Evolutionary conservation across 2,113 vertebrate genomes (phyloP).

Genomic region (Grammomys dolichurus): DNA sequence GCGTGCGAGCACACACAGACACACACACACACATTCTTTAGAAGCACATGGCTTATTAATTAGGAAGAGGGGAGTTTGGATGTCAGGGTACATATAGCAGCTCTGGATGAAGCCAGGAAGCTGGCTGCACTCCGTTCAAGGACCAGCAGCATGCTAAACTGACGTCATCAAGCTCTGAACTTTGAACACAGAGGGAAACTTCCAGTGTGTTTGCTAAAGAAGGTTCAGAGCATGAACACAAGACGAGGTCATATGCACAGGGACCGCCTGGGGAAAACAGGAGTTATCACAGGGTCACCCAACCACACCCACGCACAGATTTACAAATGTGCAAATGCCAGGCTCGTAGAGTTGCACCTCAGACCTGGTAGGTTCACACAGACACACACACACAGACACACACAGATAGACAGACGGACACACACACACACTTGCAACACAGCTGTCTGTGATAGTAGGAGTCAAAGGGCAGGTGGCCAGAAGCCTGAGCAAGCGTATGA

Average conservation of each 20-base stretch:
- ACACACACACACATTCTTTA: neutral
- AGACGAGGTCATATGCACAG: too few relatives aligned
- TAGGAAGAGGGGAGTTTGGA: neutral
- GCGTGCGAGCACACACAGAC: neutral
- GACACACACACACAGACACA: neutral
- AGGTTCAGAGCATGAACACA: neutral
- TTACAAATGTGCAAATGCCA: neutral
- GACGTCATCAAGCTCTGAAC: neutral
- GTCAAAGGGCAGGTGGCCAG: neutral
- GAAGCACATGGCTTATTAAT: neutral
- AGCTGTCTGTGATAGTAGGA: neutral
- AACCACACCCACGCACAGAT: neutral
- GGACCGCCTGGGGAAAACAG: neutral
- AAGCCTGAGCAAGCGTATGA: neutral
- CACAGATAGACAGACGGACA: neutral
- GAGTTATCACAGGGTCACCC: neutral
- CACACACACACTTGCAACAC: neutral
- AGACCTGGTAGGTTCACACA: neutral
- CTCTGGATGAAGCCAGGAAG: constrained; percentile 21
- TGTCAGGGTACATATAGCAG: neutral
- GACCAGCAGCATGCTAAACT: neutral
- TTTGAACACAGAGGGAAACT: neutral
- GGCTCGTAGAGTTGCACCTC: neutral
- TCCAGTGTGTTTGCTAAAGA: neutral
- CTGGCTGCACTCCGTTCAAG: neutral